Evolutionary conservation across 2,797 vertebrate species (phyloP), one percentile per base, ranked within the genome.

Genomic region (Telmatherina bonti): DNA sequence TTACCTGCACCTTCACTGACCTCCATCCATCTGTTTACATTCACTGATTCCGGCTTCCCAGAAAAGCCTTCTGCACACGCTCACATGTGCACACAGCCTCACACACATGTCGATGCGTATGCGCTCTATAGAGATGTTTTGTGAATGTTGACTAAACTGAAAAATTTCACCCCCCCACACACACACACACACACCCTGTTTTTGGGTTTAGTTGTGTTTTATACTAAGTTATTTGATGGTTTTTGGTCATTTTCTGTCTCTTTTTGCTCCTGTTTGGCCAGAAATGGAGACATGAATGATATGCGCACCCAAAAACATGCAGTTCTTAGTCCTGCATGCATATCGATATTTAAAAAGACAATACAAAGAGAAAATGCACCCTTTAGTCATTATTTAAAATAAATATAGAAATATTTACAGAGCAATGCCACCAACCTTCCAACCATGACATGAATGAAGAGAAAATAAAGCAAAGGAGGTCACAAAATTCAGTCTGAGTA

Each of bases 1-100:
- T 87, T 72, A 88, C 73, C 85, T 87, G 74, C 75, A 85, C 76
- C 88, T 70, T 52, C 68, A 53, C 43, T 81, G 83, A 85, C 84
- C 86, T 83, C 72, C 53, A 70, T 69, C 76, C 86, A 88, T 87
- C 78, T 91, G 89, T 88, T 88, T 86, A 81, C 72, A 60, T 65
- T 86, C 88, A 85, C 71, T 81, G 89, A 86, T 81, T 85, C 70
- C 49, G 29, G 56, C 67, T 72, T 74, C 36, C 13, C 67, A 73
- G 58, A 69, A 35, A 58, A 36, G n/a, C 64, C 12, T 47, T 30
- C 30, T 15, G 6, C 30, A 27, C 27, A 33, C 51, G 38, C 57
- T 33, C 51, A 36, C 62, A 10, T 20, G 11, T 29, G 26, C 27
- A 24, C 59, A 36, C 62, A 24, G 55, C 55, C 67, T 52, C 35